These are phyloP conservation scores for Oikopleura albicans DNA, from an alignment of 23 tunicate genomes.

Conservation along the genomic window DNA sequence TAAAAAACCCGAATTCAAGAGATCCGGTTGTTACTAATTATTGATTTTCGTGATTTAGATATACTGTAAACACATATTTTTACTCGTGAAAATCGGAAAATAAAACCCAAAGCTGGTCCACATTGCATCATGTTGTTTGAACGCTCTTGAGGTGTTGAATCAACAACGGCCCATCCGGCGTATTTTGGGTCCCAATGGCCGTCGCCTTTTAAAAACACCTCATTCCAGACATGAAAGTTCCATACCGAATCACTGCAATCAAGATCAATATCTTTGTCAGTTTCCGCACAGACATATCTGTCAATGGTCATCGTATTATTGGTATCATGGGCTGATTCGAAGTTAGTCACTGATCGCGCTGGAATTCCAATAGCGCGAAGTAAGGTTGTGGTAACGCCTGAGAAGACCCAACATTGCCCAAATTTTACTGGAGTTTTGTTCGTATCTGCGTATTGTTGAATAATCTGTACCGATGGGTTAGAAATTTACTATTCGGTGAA, in stretches of 20 bases:
- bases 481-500: too few relatives aligned
- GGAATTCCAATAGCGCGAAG: constrained; percentile 79
- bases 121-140: constrained; percentile 56
- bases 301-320: constrained; percentile 69
- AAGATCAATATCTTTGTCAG: constrained; percentile 34
- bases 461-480: too few relatives aligned
- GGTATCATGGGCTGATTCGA: constrained; percentile 72
- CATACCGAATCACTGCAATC: constrained; percentile 60
- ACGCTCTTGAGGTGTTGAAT: constrained; percentile 95
- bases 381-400: constrained; percentile 40
- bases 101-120: too few relatives aligned
- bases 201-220: constrained; percentile 40
- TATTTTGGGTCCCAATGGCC: constrained; percentile 40
- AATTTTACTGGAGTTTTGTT: too few relatives aligned
- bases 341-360: constrained; percentile 58
- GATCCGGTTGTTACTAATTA: too few relatives aligned
- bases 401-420: too few relatives aligned
- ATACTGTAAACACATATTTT: too few relatives aligned
- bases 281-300: constrained; percentile 30
- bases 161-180: constrained; percentile 91
- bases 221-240: constrained; percentile 99
- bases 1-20: too few relatives aligned
- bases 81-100: too few relatives aligned
- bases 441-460: too few relatives aligned
- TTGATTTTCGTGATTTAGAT: too few relatives aligned